A percentile compares a stretch with the other conserved stretches of the same genome.
Evolutionary conservation across 2,888 invertebrate species (phyloP).

Genomic region (Esperia sulphurella): DNA sequence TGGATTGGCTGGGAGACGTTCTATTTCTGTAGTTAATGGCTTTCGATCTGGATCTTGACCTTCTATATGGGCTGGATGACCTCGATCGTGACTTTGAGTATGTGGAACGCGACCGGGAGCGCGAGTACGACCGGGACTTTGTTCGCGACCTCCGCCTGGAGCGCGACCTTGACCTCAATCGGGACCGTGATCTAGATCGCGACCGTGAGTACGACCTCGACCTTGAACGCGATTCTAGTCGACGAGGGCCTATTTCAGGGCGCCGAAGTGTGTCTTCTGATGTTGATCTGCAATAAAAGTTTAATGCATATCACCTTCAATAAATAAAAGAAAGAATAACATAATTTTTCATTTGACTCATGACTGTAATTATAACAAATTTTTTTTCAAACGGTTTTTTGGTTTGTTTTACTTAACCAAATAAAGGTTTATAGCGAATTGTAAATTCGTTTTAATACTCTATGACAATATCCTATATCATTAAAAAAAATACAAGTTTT

Average conservation of each 20-base stretch:
- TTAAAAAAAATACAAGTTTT: no score
- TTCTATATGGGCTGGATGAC: conserved; percentile 54
- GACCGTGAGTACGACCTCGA: conserved; percentile 38
- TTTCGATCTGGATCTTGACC: conserved; percentile 46
- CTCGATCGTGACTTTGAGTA: conserved; percentile 33
- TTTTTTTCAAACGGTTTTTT: no score
- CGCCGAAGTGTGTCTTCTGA: conserved; percentile 32
- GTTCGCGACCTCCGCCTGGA: conserved; percentile 44
- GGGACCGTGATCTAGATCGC: conserved; percentile 35
- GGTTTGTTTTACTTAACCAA: no score
- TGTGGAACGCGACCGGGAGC: conserved; percentile 38
- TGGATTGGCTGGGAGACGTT: conserved; percentile 54
- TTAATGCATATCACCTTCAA: not conserved
- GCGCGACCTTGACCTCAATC: conserved; percentile 32
- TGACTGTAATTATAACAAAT: no score
- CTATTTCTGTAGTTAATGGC: conserved; percentile 47
- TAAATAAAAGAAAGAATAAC: not conserved
- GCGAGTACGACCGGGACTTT: conserved; percentile 43
- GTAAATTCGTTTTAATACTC: no score
- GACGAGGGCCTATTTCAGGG: conserved; percentile 45
- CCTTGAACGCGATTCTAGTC: conserved; percentile 24
- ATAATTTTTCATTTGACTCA: no score
- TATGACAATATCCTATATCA: no score
- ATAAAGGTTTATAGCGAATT: no score
- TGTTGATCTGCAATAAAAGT: conserved; percentile 31